phyloP scores from a whole-genome alignment of 2,113 vertebrate genomes.

The Onychostoma macrolepis region DNA sequence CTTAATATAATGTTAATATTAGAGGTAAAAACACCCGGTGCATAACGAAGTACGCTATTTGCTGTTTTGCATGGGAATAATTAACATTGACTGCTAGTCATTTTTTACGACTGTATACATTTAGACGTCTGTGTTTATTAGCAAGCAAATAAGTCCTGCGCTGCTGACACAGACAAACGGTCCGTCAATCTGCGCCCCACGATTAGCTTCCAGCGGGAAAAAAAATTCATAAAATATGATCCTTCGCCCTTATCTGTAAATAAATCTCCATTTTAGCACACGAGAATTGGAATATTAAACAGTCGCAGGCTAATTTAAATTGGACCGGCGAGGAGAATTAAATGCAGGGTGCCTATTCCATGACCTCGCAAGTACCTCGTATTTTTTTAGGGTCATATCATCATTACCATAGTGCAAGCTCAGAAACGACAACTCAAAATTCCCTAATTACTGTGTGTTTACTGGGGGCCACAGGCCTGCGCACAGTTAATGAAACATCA shows the following conservation, averaged over 20 bases:
- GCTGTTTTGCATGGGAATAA: slow-evolving; percentile 42
- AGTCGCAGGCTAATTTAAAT: slow-evolving; percentile 97
- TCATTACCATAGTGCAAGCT: slow-evolving; percentile 99
- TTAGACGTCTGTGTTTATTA: slow-evolving; percentile 53
- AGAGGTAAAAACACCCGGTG: slow-evolving; percentile 48
- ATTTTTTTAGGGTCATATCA: slow-evolving; percentile 93
- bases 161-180: slow-evolving; percentile 50
- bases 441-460: slow-evolving; percentile 99
- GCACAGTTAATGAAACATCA: slow-evolving; percentile 97
- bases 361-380: slow-evolving; percentile 93
- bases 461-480: slow-evolving; percentile 94
- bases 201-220: slow-evolving; percentile 48
- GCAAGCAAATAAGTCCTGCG: slow-evolving; percentile 37
- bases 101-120: slow-evolving; percentile 52
- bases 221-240: slow-evolving; percentile 80
- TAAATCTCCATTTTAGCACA: slow-evolving; percentile 95
- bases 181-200: slow-evolving; percentile 45
- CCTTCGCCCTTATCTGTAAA: slow-evolving; percentile 87
- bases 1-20: slow-evolving; percentile 60
- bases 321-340: slow-evolving; percentile 95
- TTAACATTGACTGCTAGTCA: slow-evolving; percentile 52
- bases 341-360: slow-evolving; percentile 94
- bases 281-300: slow-evolving; percentile 97
- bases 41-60: slow-evolving; percentile 43
- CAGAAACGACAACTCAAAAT: slow-evolving; percentile 95